Evolutionary conservation across 2,797 vertebrate genomes (phyloP).

Genomic region (Monodelphis domestica): DNA sequence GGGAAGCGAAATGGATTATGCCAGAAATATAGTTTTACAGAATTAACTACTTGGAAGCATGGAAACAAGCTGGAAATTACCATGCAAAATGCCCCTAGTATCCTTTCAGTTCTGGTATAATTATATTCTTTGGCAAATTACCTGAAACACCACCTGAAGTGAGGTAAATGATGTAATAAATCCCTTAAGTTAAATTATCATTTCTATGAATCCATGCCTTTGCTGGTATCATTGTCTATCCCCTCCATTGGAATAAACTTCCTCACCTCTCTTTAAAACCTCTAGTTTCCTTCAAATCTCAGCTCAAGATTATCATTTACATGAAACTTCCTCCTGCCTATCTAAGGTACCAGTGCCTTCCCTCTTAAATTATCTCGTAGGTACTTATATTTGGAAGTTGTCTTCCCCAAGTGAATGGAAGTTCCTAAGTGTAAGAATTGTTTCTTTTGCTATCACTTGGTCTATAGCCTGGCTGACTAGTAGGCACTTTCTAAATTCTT

Average conservation of each 20-base stretch:
- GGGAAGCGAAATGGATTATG: background rate
- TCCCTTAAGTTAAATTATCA: background rate
- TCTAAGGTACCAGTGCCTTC: background rate
- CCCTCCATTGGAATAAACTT: background rate
- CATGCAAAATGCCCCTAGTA: background rate
- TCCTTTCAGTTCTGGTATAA: background rate
- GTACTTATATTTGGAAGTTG: background rate
- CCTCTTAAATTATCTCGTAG: background rate
- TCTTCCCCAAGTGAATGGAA: background rate
- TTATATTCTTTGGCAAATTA: background rate
- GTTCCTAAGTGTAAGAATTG: too few relatives aligned
- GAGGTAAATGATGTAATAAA: background rate
- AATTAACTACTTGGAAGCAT: background rate
- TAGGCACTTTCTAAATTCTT: background rate
- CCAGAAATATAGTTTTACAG: background rate
- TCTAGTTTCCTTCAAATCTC: background rate
- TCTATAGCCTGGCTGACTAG: background rate
- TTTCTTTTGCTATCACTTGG: background rate
- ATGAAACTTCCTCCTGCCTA: background rate
- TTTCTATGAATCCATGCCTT: background rate
- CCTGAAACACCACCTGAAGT: background rate
- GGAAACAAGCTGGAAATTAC: background rate
- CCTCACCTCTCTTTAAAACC: background rate
- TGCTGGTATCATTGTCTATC: background rate
- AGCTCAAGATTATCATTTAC: background rate